These are phyloP conservation scores for Isaurus tuberculatus DNA, from an alignment of 92 coral and sea anemone genomes.

Conservation along the genomic window DNA sequence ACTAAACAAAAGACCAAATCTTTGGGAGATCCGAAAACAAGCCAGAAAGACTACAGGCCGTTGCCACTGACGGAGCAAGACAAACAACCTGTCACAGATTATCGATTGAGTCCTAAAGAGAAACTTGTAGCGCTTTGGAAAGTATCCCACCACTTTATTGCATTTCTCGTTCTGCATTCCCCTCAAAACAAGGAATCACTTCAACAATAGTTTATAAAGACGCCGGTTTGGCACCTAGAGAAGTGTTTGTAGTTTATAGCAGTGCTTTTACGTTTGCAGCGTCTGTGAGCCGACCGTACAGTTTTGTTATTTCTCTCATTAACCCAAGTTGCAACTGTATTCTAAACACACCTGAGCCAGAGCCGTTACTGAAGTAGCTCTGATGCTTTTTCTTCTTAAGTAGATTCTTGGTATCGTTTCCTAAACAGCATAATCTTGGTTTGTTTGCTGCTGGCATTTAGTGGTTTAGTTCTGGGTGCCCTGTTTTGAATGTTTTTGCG, in stretches of 20 bases:
- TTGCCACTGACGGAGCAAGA: background rate
- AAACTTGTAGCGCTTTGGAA: conserved; percentile 25
- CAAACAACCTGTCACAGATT: no score
- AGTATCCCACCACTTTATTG: conserved; percentile 6
- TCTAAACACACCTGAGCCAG: conserved; percentile 1
- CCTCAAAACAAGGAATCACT: conserved; percentile 9
- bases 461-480: conserved; percentile 10
- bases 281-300: conserved; percentile 3
- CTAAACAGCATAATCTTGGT: conserved; percentile 29
- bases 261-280: background rate
- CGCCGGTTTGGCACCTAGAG: background rate
- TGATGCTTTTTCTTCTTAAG: conserved; percentile 6
- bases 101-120: conserved; percentile 9
- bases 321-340: background rate
- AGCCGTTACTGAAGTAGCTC: background rate
- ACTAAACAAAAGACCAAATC: background rate
- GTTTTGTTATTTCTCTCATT: background rate
- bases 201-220: conserved; percentile 7
- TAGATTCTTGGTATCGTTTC: conserved; percentile 37
- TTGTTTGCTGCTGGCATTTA: conserved; percentile 8
- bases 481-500: conserved; percentile 20
- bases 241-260: conserved; percentile 13
- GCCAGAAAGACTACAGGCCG: background rate
- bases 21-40: background rate
- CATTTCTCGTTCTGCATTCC: background rate